Evolutionary conservation across 2,797 vertebrate species (phyloP), one percentile per base, ranked within the genome.

Genomic region (Cichlasoma orientale): DNA sequence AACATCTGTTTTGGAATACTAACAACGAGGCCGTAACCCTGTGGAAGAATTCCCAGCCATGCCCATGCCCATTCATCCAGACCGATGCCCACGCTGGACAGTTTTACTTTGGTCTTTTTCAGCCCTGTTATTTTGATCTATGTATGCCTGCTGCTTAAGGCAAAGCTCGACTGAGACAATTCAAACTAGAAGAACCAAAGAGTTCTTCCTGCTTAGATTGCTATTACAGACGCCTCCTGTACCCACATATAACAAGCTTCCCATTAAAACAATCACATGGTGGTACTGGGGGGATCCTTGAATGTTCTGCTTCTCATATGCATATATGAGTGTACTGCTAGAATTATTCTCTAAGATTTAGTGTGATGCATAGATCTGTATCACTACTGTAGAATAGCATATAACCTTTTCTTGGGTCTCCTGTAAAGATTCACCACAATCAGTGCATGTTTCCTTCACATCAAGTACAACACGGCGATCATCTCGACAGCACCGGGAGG

Each of bases 31-130:
- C 70, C 8, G 7, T 74, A 75, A 86, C 74, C 78, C 81, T 38
- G 82, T 73, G 79, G 77, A 90, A 75, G 85, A 88, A 90, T 92
- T 83, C 82, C 59, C 74, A 80, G 78, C 68, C 70, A 74, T 36
- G 31, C 83, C 86, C 68, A 50, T 33, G 27, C 82, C 86, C 68
- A 87, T 82, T 91, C 86, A 83, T 93, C 91, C 92, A 88, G 78
- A 91, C 91, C 88, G 78, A 9, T 91, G 90, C 63, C 79, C 88
- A 69, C 73, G 85, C 79, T 75, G 74, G 79, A 90, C 86, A 79
- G 79, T 79, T 92, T 89, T 68, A 86, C 90, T 93, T 89, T 91
- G 87, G 82, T 91, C 91, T 91, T 90, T 84, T 88, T 85, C 77
- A 91, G 75, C 83, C 56, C 36, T 77, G 82, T 89, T 89, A 87